phyloP scores from a whole-genome alignment of 2,797 vertebrate species.

The Eulemur mongoz region DNA sequence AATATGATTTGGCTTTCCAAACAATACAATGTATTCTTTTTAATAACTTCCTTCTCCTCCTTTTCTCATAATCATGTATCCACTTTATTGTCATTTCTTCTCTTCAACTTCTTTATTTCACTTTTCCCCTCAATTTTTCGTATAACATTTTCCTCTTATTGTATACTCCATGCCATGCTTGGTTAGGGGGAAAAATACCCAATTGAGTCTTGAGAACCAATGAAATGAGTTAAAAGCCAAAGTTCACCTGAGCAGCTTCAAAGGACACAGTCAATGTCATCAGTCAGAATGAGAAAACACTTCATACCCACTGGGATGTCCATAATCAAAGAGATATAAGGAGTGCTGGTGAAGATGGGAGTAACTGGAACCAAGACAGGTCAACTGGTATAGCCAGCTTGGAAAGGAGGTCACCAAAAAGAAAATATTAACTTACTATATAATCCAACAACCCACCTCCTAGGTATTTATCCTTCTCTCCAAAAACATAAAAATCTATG shows the following conservation, averaged over 20 bases:
- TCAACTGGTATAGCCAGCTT: background rate
- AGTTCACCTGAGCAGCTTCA: background rate
- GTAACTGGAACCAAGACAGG: background rate
- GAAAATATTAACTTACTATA: background rate
- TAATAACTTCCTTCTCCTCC: background rate
- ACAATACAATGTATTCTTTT: background rate
- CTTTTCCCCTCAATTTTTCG: background rate
- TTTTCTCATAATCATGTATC: background rate
- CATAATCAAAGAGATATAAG: background rate
- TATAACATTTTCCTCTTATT: background rate
- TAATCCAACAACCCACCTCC: background rate
- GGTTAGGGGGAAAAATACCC: background rate
- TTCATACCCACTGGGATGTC: background rate
- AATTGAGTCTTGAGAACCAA: background rate
- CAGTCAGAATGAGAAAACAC: background rate
- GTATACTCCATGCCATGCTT: background rate
- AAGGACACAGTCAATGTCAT: background rate
- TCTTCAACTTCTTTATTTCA: background rate
- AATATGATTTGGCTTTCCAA: background rate
- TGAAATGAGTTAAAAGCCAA: background rate
- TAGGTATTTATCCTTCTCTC: background rate
- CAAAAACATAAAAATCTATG: background rate
- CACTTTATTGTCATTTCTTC: background rate
- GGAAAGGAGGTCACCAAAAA: background rate
- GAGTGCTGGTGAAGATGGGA: background rate